These are phyloP conservation scores for Eurytoma adleriae DNA, from an alignment of 2,888 invertebrate species.

Conservation along the genomic window DNA sequence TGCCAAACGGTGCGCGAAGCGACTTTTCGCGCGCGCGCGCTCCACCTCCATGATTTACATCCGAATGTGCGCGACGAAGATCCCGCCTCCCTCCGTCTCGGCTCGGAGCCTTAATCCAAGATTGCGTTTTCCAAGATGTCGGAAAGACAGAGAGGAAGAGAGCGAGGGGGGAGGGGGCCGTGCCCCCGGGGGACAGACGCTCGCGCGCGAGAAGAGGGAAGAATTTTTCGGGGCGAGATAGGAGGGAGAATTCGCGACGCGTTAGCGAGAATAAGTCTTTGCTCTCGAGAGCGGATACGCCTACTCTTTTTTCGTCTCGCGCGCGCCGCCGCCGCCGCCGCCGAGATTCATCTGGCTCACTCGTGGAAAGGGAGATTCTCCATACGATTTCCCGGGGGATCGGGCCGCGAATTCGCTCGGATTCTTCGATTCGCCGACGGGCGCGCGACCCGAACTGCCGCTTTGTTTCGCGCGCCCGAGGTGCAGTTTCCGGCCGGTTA, in stretches of 20 bases:
- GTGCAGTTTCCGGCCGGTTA: not conserved
- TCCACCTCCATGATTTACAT: not conserved
- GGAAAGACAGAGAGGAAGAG: slow-evolving; percentile 7
- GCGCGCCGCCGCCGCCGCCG: not conserved
- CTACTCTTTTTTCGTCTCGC: slow-evolving; percentile 26
- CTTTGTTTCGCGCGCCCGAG: slow-evolving; percentile 3
- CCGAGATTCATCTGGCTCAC: slow-evolving; percentile 35
- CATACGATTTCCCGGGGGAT: slow-evolving; percentile 54
- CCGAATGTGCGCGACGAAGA: not conserved
- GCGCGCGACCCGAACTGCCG: not conserved
- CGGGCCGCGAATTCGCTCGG: not conserved
- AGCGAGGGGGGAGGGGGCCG: slow-evolving; percentile 3
- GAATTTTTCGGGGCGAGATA: not conserved
- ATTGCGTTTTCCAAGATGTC: slow-evolving; percentile 59
- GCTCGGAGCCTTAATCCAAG: slow-evolving; percentile 61
- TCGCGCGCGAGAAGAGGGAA: slow-evolving; percentile 15
- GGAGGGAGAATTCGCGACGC: slow-evolving; percentile 41
- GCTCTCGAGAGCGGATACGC: slow-evolving; percentile 58
- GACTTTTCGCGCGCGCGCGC: not conserved
- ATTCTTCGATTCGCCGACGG: slow-evolving; percentile 46
- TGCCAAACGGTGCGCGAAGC: too few relatives aligned
- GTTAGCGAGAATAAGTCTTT: slow-evolving; percentile 51
- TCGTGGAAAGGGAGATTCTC: slow-evolving; percentile 30
- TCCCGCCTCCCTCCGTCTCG: slow-evolving; percentile 9
- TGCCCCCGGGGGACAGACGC: slow-evolving; percentile 16